phyloP scores from a whole-genome alignment of 1,140 invertebrate species.

The Neoseiulus cucumeris region DNA sequence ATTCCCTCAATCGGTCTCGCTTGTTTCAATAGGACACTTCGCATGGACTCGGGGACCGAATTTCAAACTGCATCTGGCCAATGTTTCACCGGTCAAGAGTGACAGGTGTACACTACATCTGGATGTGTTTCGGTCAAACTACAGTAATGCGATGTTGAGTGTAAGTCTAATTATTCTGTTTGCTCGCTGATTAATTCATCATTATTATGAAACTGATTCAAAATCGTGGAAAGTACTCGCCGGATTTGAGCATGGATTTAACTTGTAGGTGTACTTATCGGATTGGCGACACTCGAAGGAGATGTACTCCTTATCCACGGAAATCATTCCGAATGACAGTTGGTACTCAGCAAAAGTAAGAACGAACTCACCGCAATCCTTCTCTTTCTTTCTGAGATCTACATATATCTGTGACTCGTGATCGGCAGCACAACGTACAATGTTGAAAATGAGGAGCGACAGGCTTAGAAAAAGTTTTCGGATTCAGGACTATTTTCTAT shows the following conservation, averaged over 20 bases:
- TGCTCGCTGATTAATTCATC: neutral
- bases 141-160: neutral
- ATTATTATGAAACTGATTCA: neutral
- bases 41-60: neutral
- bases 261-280: neutral
- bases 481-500: too few species aligned
- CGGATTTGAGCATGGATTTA: neutral
- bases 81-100: neutral
- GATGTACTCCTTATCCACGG: neutral
- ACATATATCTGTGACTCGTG: too few species aligned
- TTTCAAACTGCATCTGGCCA: neutral
- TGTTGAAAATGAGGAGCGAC: too few species aligned
- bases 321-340: neutral
- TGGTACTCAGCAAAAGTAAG: neutral
- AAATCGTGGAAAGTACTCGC: too few species aligned
- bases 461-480: too few species aligned
- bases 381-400: too few species aligned
- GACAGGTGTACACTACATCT: neutral
- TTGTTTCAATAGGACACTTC: neutral
- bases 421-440: too few species aligned
- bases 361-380: too few species aligned
- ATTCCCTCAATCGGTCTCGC: too few species aligned
- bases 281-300: conserved; percentile 2
- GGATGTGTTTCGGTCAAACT: neutral
- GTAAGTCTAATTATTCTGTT: neutral